Evolutionary conservation across 1,140 invertebrate species (phyloP), one percentile per base, ranked within the genome.

Genomic region (Paraescarpia echinospica): DNA sequence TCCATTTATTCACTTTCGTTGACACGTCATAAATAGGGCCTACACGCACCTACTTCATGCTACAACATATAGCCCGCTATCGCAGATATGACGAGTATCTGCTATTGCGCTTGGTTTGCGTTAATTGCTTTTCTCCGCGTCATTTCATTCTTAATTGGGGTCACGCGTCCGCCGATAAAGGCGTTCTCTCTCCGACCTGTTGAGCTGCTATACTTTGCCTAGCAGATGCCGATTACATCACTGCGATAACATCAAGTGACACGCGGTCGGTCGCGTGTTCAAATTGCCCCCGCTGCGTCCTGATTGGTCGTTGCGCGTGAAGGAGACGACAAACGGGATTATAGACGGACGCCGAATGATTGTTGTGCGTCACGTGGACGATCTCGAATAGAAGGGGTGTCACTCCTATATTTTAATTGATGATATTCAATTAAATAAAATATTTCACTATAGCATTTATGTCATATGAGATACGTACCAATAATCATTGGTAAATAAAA

Each of bases 51-150:
- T 77, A 12, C 27, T 77, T 31, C 59, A 18, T 6, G 22, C 22
- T 77, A 77, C 59, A 14, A 18, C 59, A 77, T 77, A 31, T 77
- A 77, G 22, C 59, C 59, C 9, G 22, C 59, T 77, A 77, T 77
- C 59, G 27, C 59, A 77, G 9, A 77, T 77, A 18, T 77, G 59
- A 14, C 59, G 59, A 77, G 59, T 77, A 77, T 77, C 59, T 77
- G 59, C 59, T 77, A 77, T 14, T 27, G 59, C 59, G 59, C 14
- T 41, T 41, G 41, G 41, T 41, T 41, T 12, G 4, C 12, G 41
- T 77, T 77, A 77, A 77, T 77, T 77, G 59, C 59, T 77, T 77
- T 77, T 77, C 59, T 77, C 59, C 27, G 59, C 59, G 59, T 77
- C 59, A 77, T 77, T 77, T 77, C 14, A 77, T 77, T 77, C 59